Percentiles rank a stretch among this genome's conserved stretches.
Conservation (phyloP, 35 echinoderm and acorn worm genomes). For the Strongylocentrotus purpuratus region DNA sequence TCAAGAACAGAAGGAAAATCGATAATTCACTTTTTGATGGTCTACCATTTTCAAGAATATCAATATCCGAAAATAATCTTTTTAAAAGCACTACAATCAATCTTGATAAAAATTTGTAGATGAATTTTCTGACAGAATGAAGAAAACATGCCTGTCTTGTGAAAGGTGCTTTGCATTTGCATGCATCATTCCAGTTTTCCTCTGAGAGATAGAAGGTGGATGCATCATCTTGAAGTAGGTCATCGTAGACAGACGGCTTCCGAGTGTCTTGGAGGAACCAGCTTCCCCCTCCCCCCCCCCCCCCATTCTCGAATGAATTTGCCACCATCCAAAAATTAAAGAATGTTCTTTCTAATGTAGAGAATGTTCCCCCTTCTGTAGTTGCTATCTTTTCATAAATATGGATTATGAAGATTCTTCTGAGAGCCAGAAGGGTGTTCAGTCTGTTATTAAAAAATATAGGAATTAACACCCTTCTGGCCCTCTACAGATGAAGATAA, state of each 20-base stretch:
- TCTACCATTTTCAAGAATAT: not conserved
- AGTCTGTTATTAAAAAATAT: too few species aligned
- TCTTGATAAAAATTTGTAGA: not conserved
- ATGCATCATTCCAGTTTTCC: not conserved
- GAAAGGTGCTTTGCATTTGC: not conserved
- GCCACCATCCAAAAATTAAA: not conserved
- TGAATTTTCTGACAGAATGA: not conserved
- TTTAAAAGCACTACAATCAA: not conserved
- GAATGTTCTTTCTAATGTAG: too few species aligned
- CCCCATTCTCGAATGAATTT: not conserved
- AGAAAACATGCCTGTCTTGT: not conserved
- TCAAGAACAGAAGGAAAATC: not conserved
- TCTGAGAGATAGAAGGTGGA: not conserved
- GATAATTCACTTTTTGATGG: not conserved
- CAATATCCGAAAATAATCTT: not conserved
- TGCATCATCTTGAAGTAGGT: constrained; percentile 10
- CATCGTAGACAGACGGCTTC: not conserved
- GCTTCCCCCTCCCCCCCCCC: not conserved
- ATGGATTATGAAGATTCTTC: too few species aligned
- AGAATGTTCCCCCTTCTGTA: too few species aligned
- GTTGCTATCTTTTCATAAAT: too few species aligned
- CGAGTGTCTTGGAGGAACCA: not conserved
- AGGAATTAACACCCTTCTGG: too few species aligned
- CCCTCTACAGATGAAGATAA: too few species aligned
- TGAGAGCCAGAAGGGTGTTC: too few species aligned